Percentiles rank a stretch among this genome's conserved stretches.
Evolutionary conservation across 2,113 vertebrate genomes (phyloP).

Genomic region (Pangasianodon hypophthalmus): DNA sequence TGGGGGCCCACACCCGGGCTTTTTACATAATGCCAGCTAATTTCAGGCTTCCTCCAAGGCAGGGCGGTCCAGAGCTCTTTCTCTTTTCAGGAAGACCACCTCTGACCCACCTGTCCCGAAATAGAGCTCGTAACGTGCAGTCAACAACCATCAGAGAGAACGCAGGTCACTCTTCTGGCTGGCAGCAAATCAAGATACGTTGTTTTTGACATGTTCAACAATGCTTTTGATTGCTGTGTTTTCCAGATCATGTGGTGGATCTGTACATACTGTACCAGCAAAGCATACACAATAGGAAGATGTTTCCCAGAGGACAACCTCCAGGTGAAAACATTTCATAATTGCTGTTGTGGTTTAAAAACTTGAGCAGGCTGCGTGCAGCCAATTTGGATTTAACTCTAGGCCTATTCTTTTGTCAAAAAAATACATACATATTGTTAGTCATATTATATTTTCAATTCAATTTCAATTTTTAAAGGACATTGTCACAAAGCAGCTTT

Average conservation of each 20-base stretch:
- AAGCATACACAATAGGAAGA: not conserved
- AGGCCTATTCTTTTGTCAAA: not conserved
- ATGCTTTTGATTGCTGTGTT: not conserved
- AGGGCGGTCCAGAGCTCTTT: not conserved
- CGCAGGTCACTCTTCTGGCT: constrained; percentile 10
- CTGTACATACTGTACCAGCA: not conserved
- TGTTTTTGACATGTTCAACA: not conserved
- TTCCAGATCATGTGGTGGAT: not conserved
- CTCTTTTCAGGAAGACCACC: constrained; percentile 28
- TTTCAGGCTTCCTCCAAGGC: constrained; percentile 18
- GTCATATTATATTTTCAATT: not conserved
- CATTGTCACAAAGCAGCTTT: not conserved
- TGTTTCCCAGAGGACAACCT: constrained; percentile 6
- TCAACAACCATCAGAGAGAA: not conserved
- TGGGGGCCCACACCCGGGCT: not conserved
- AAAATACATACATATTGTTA: not conserved
- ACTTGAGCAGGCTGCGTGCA: not conserved
- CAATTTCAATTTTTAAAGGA: not conserved
- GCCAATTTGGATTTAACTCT: not conserved
- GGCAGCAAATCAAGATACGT: constrained; percentile 12
- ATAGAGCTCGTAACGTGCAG: not conserved
- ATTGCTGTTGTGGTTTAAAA: not conserved
- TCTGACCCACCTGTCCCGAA: constrained; percentile 21
- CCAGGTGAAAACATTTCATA: not conserved
- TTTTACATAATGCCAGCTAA: constrained; percentile 40